Evolutionary conservation across 2,113 vertebrate genomes (phyloP).

Genomic region (Ammodytes marinus): DNA sequence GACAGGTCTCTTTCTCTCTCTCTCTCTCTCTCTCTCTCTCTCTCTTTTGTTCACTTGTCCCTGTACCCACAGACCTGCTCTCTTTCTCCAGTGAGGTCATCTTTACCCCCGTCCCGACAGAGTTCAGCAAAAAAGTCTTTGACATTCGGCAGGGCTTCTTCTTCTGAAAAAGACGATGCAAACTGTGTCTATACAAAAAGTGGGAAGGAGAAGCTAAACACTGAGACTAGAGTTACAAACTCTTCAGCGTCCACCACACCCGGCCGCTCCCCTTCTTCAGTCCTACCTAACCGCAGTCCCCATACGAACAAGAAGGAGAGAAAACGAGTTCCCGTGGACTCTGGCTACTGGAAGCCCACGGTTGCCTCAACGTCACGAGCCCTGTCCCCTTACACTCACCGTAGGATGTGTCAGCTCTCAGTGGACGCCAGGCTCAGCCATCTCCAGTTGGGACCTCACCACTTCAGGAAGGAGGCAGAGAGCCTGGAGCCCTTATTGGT

Average conservation of each 20-base stretch:
- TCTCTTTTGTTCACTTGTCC: conserved; percentile 20
- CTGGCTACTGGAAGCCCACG: conserved; percentile 90
- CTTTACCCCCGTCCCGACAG: conserved; percentile 26
- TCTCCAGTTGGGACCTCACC: conserved; percentile 93
- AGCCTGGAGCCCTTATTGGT: conserved; percentile 91
- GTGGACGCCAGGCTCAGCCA: conserved; percentile 89
- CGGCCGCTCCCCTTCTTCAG: conserved; percentile 14
- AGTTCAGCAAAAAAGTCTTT: conserved; percentile 30
- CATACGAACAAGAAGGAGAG: conserved; percentile 26
- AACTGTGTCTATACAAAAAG: conserved; percentile 25
- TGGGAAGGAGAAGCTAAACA: conserved; percentile 18
- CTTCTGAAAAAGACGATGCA: conserved; percentile 6
- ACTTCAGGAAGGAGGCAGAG: conserved; percentile 92
- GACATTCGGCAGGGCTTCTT: background rate
- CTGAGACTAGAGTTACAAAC: conserved; percentile 4
- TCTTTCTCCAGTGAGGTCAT: conserved; percentile 69
- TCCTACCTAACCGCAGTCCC: conserved; percentile 6
- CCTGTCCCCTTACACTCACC: conserved; percentile 94
- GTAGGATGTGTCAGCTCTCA: conserved; percentile 94
- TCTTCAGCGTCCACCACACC: background rate
- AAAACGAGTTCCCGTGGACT: conserved; percentile 30
- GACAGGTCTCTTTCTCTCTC: conserved; percentile 12
- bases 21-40: conserved; percentile 12
- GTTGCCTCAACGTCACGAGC: conserved; percentile 91
- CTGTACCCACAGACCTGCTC: conserved; percentile 38